Percentiles rank a stretch among this genome's conserved stretches.
Evolutionary conservation across 2,888 invertebrate genomes (phyloP).

Genomic region (Pocota personata): DNA sequence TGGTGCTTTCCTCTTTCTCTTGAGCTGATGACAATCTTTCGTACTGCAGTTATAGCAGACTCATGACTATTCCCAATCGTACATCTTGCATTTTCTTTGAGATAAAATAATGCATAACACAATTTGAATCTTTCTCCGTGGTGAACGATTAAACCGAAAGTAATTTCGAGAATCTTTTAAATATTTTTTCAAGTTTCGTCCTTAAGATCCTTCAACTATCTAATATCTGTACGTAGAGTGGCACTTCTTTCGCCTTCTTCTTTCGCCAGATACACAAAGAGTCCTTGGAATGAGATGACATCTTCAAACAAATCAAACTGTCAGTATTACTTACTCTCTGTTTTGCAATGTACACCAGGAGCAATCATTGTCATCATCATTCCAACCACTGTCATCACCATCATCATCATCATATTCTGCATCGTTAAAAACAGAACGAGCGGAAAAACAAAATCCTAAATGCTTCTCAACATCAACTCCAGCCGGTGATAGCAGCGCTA

Average conservation of each 20-base stretch:
- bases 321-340: slow-evolving; percentile 6
- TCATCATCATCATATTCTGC: neutral
- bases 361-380: slow-evolving; percentile 26
- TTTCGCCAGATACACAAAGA: neutral
- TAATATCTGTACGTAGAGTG: neutral
- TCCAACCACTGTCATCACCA: neutral
- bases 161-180: neutral
- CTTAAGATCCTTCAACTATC: neutral
- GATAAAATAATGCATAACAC: neutral
- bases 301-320: slow-evolving; percentile 30
- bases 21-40: too few species aligned
- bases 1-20: too few species aligned
- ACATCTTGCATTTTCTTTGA: neutral
- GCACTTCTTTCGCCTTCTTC: neutral
- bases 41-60: too few species aligned
- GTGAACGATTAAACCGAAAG: too few species aligned
- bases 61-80: too few species aligned
- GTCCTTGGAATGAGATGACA: slow-evolving; percentile 1
- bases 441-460: neutral
- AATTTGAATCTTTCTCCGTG: neutral
- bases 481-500: slow-evolving; percentile 19
- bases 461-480: slow-evolving; percentile 21
- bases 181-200: neutral
- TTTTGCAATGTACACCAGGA: slow-evolving; percentile 13
- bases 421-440: neutral